Base-by-base conservation (phyloP, 2,797 vertebrate genomes). In the Mus spretus region DNA sequence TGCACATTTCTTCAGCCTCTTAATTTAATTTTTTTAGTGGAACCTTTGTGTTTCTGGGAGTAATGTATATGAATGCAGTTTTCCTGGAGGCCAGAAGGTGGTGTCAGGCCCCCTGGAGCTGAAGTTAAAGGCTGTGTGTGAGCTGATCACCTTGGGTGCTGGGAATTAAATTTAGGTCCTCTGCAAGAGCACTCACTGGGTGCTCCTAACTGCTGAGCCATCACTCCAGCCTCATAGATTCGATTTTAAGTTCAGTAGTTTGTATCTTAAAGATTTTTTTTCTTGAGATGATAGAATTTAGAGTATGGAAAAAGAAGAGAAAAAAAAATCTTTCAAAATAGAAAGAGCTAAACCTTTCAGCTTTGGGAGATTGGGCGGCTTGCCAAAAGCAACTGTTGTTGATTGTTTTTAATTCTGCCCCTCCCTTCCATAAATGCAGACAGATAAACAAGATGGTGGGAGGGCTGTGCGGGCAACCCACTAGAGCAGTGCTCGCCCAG, bases 261-360 rank as follows among this genome's bases (percentile, higher is more conserved):
- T 83, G 5, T 87, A 8, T 80, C 63, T 94, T 87, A 31, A 87
- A 87, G 61, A 57, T 59, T 75, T 63, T 82, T 61, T n/a, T 77
- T 77, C 72, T 19, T 50, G 65, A 96, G 88, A 89, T 57, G 53
- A 37, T 72, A 94, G 57, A 72, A 40, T 91, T 95, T 84, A 81
- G 83, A 87, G 15, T 72, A 80, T 70, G 50, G 91, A 72, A 53
- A 87, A 74, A 61, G 14, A 61, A 15, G 22, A 26, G 34, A 75
- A 96, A 74, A 31, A 96, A 88, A 50, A 89, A 63, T 88, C 26
- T 87, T 88, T 59, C 31, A 78, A 70, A 75, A 37, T n/a, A 72
- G n/a, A 92, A 13, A 53, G 40, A 44, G 89, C 44, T 44, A 47
- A 77, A 40, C 22, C 17, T 37, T 63, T 79, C 89, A 89, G 14